A percentile compares a stretch with the other conserved stretches of the same genome.
Conservation (phyloP, 2,797 vertebrate genomes). For the Benthosema pterotum region DNA sequence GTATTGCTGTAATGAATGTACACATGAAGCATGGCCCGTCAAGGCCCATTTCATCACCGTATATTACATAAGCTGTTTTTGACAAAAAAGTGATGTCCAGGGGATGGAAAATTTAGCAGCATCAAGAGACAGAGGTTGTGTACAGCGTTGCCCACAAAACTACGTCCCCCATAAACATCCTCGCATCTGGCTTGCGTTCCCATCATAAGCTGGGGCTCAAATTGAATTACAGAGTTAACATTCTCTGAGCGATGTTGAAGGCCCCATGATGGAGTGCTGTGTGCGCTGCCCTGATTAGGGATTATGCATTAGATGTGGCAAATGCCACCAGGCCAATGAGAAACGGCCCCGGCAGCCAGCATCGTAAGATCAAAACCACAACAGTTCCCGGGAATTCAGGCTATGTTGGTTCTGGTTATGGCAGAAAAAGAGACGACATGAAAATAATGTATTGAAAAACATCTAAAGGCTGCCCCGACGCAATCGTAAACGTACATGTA, state of each 20-base stretch:
- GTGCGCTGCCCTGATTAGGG: constrained; percentile 64
- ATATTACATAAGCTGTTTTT: constrained; percentile 41
- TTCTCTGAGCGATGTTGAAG: constrained; percentile 61
- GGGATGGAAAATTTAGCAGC: constrained; percentile 63
- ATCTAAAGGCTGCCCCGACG: neutral
- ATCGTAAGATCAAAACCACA: constrained; percentile 55
- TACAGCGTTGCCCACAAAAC: constrained; percentile 67
- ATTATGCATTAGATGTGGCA: constrained; percentile 57
- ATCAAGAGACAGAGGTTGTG: constrained; percentile 61
- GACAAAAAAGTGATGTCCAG: constrained; percentile 42
- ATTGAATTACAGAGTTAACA: constrained; percentile 68
- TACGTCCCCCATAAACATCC: constrained; percentile 73
- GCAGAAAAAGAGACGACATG: constrained; percentile 22
- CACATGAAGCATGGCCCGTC: constrained; percentile 33
- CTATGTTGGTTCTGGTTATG: constrained; percentile 38
- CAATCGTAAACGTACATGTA: constrained; percentile 13
- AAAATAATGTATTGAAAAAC: constrained; percentile 49
- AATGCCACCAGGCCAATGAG: constrained; percentile 54
- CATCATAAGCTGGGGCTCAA: constrained; percentile 64
- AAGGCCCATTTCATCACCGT: constrained; percentile 34
- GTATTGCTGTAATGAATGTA: constrained; percentile 29
- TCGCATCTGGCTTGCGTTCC: constrained; percentile 74
- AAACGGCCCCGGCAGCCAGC: constrained; percentile 57
- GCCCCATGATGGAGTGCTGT: constrained; percentile 60
- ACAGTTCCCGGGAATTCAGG: constrained; percentile 44